These are phyloP conservation scores for Dendrocincla tyrannina DNA, from an alignment of 2,797 vertebrate genomes.

Conservation along the genomic window DNA sequence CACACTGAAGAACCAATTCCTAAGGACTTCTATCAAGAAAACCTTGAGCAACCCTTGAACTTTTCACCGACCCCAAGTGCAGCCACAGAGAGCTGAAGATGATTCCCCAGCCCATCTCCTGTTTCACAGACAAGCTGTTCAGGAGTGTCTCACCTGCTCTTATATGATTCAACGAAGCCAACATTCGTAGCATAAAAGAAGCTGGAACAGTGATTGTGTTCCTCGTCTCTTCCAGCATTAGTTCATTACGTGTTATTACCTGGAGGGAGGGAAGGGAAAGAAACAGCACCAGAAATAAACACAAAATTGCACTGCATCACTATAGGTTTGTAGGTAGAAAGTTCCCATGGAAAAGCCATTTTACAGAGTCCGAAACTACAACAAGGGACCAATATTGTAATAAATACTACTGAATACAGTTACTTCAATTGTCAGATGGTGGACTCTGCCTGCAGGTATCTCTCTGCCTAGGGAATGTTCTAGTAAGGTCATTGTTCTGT, in stretches of 20 bases:
- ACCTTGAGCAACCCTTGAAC: not conserved
- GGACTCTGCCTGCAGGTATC: not conserved
- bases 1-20: not conserved
- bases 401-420: not conserved
- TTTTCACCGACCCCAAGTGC: not conserved
- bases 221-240: conserved; percentile 98
- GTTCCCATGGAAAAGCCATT: not conserved
- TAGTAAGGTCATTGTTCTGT: not conserved
- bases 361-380: not conserved
- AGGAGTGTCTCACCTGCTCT: conserved; percentile 80
- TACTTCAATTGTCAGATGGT: not conserved
- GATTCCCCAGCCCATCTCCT: not conserved
- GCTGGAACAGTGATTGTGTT: conserved; percentile 99
- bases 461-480: not conserved
- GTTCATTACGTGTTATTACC: conserved; percentile 97
- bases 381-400: not conserved
- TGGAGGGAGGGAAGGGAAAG: conserved; percentile 49
- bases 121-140: not conserved
- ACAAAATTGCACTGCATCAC: not conserved
- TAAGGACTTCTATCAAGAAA: not conserved
- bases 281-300: not conserved
- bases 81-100: not conserved
- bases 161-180: conserved; percentile 95
- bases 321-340: not conserved
- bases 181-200: conserved; percentile 98